Conservation (phyloP, 2,797 vertebrate genomes). For the Pangasius mekongensis region DNA sequence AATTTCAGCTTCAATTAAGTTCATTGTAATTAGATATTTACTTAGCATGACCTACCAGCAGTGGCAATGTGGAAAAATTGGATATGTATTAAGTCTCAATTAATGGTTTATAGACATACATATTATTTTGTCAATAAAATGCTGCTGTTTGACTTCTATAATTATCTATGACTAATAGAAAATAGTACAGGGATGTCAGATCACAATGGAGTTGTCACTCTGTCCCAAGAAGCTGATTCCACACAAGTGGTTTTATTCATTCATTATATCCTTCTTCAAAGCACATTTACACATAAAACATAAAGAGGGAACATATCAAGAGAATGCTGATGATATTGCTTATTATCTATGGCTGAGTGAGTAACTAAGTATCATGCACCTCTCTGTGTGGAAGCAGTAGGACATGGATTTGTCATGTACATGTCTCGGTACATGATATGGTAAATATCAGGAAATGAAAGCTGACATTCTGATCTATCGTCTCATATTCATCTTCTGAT, state of each 20-base stretch:
- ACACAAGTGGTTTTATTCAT: background rate
- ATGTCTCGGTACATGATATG: background rate
- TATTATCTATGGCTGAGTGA: background rate
- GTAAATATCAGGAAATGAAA: too few species aligned
- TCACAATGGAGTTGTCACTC: background rate
- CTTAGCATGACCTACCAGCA: background rate
- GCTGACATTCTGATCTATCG: too few species aligned
- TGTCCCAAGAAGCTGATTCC: background rate
- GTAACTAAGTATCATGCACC: background rate
- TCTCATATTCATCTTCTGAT: too few species aligned
- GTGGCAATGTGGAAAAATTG: background rate
- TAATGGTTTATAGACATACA: background rate
- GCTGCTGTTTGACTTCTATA: background rate
- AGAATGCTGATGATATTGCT: background rate
- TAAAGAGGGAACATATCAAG: background rate
- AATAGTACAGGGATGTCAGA: background rate
- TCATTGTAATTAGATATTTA: background rate
- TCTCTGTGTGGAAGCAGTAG: background rate
- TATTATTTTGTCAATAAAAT: background rate
- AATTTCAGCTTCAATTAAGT: background rate
- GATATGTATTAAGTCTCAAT: background rate
- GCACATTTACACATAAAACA: conserved; percentile 7
- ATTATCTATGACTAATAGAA: background rate
- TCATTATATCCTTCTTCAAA: background rate
- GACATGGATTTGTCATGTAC: background rate